Evolutionary conservation across 2,888 invertebrate species (phyloP), one percentile per base, ranked within the genome.

Genomic region (Trypoxylon attenuatum): DNA sequence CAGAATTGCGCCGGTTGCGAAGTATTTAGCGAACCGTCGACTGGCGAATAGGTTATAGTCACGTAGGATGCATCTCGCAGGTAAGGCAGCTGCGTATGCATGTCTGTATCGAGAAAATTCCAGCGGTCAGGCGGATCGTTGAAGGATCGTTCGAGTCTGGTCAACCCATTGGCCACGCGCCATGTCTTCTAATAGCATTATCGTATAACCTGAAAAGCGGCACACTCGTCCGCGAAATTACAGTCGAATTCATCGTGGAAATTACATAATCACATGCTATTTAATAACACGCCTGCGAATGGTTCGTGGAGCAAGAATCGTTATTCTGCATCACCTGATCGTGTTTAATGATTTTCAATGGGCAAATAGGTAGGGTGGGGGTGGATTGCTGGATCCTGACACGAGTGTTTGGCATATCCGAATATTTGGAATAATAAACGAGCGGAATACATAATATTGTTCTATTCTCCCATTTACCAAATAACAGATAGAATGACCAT

Each of bases 401-500:
- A 19, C 29, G 38, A 33, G 42, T 39, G 25, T 33, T 39, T 63
- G 59, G 57, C 51, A 33, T 46, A 18, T 25, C 39, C 43, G 33
- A 52, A 58, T 49, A 42, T 43, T 51, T 42, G 59, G 49, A 71
- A 66, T 67, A 63, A 71, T 56, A 62, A 65, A 59, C 52, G 58
- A 16, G 8, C 38, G 19, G 22, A 16, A 33, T 16, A 39, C 53
- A 58, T 57, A 67, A 71, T 71, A 67, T 67, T 57, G 60, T 56
- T n/a, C 62, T 62, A 51, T 63, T 55, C 59, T 23, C n/a, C 15
- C 43, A 39, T 71, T 74, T 43, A 57, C 25, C 49, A 60, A 73
- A 72, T 39, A 55, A 13, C 56, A 52, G 33, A 43, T 46, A 71
- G 54, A 74, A 70, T 42, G 39, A 51, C 56, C 33, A 51, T 52